Evolutionary conservation across 2,888 invertebrate genomes (phyloP).

Genomic region (Zygogramma bicolorata): DNA sequence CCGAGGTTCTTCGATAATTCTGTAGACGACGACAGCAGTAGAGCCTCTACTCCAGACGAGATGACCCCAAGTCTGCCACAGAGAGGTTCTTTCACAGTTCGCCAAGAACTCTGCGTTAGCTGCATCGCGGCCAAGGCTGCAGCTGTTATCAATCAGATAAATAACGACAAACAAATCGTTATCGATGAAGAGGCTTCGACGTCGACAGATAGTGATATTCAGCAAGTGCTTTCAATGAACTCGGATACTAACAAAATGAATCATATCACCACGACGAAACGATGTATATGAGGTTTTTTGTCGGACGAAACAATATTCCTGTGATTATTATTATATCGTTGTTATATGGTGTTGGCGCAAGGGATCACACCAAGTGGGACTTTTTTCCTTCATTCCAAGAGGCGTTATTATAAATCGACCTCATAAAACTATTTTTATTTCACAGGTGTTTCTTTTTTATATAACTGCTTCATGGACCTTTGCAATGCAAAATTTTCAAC

Average conservation of each 20-base stretch:
- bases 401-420: too few species aligned
- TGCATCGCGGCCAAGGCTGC: conserved; percentile 60
- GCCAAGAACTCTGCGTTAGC: conserved; percentile 61
- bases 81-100: conserved; percentile 52
- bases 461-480: too few species aligned
- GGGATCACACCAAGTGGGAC: not conserved
- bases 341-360: not conserved
- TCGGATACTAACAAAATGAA: conserved; percentile 12
- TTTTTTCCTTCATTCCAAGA: too few species aligned
- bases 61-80: conserved; percentile 70
- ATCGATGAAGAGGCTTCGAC: conserved; percentile 31
- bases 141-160: conserved; percentile 32
- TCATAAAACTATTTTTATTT: too few species aligned
- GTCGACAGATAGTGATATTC: conserved; percentile 31
- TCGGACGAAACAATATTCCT: not conserved
- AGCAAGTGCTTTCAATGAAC: conserved; percentile 40
- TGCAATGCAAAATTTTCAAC: too few species aligned
- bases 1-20: conserved; percentile 67
- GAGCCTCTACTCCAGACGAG: conserved; percentile 76
- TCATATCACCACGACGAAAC: conserved; percentile 21
- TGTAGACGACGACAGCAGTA: conserved; percentile 70
- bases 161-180: not conserved
- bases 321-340: not conserved
- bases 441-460: too few species aligned
- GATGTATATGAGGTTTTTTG: conserved; percentile 13